Conservation (phyloP, 2,113 vertebrate species). For the Laterallus jamaicensis region DNA sequence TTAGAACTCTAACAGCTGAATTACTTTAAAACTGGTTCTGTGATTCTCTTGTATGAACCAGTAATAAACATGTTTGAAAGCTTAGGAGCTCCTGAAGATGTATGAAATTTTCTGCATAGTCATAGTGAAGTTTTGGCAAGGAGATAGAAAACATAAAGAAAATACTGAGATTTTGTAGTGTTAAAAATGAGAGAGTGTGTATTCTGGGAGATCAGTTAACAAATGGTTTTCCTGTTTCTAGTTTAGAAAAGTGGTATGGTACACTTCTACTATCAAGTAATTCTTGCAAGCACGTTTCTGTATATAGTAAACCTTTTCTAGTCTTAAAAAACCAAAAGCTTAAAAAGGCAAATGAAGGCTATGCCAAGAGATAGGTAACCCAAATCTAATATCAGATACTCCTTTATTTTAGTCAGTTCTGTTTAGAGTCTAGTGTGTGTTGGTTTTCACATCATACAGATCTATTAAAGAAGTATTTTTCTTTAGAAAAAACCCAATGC, state of each 20-base stretch:
- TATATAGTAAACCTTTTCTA: neutral
- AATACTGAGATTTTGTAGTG: neutral
- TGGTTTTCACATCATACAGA: neutral
- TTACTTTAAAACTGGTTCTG: neutral
- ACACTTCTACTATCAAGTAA: no score
- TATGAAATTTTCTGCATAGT: neutral
- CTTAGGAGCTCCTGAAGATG: fast-evolving
- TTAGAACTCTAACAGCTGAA: neutral
- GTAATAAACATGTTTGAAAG: neutral
- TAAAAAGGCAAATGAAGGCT: neutral
- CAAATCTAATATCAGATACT: neutral
- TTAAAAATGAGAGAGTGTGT: neutral
- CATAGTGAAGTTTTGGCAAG: neutral
- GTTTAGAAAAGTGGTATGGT: neutral
- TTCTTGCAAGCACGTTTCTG: neutral
- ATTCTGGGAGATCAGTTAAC: neutral
- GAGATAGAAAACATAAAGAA: neutral
- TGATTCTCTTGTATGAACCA: neutral
- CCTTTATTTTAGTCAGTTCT: neutral
- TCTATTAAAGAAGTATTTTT: neutral
- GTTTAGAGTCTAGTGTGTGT: neutral
- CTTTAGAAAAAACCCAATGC: neutral
- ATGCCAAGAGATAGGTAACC: neutral
- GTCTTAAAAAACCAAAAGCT: neutral
- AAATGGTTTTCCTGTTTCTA: neutral